Percentiles rank a stretch among this genome's conserved stretches.
Evolutionary conservation across 35 echinoderm and acorn worm species (phyloP).

Genomic region (Nesometra sesokonis): DNA sequence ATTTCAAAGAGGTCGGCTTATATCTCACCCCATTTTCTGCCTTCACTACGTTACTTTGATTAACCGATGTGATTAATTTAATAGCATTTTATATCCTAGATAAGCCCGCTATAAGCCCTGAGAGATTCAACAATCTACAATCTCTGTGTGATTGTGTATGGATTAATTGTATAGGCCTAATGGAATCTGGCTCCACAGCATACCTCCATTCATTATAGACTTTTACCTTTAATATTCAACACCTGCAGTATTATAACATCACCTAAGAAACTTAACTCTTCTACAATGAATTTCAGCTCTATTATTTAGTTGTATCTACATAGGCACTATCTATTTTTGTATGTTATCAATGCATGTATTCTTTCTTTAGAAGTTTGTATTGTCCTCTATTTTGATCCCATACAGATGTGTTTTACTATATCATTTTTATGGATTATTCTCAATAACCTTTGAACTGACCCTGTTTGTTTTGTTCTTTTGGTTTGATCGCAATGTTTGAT

Average conservation of each 20-base stretch:
- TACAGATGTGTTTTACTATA: neutral
- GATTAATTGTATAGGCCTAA: neutral
- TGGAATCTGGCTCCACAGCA: neutral
- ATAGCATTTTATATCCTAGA: neutral
- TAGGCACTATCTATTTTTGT: neutral
- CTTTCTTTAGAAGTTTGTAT: neutral
- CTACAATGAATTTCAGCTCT: neutral
- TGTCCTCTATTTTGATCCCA: neutral
- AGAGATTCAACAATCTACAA: neutral
- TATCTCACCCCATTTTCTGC: neutral
- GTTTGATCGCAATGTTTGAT: neutral
- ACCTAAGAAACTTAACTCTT: neutral
- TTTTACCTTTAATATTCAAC: neutral
- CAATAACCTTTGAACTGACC: neutral
- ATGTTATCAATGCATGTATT: neutral
- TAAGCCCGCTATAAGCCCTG: neutral
- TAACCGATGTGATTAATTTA: neutral
- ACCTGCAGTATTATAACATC: neutral
- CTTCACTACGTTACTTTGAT: neutral
- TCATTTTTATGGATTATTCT: neutral
- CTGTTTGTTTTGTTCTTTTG: neutral
- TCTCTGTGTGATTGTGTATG: neutral
- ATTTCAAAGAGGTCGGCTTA: neutral
- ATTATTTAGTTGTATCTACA: neutral
- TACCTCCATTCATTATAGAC: neutral